Conservation (phyloP, 2,797 vertebrate genomes). For the Acanthurus tractus region DNA sequence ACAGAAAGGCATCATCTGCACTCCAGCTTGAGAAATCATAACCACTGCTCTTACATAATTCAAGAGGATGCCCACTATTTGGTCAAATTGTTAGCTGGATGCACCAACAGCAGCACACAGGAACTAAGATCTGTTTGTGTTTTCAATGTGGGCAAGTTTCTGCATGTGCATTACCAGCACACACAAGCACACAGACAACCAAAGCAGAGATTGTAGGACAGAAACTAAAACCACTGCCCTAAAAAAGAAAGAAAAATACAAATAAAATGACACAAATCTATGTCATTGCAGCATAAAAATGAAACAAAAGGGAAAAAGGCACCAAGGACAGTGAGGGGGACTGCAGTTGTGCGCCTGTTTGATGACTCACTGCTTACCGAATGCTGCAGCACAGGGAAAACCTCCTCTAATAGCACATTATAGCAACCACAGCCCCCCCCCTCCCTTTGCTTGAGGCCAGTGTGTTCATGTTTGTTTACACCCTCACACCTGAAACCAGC, state of each 20-base stretch:
- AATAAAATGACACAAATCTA: conserved; percentile 13
- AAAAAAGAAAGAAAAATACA: background rate
- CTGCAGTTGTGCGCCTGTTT: conserved; percentile 30
- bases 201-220: conserved; percentile 24
- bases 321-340: background rate
- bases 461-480: conserved; percentile 2
- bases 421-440: conserved; percentile 6
- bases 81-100: conserved; percentile 18
- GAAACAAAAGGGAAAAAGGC: background rate
- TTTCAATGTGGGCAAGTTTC: conserved; percentile 17
- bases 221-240: background rate
- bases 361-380: conserved; percentile 24
- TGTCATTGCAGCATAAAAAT: background rate
- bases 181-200: background rate
- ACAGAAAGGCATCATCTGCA: conserved; percentile 32
- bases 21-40: conserved; percentile 17
- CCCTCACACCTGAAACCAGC: conserved; percentile 7
- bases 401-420: conserved; percentile 18
- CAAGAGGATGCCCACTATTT: conserved; percentile 23
- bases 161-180: conserved; percentile 4
- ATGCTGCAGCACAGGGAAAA: conserved; percentile 13
- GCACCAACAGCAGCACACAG: conserved; percentile 6
- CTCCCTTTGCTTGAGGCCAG: background rate
- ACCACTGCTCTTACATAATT: conserved; percentile 39
- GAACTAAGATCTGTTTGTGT: conserved; percentile 13